phyloP scores from a whole-genome alignment of 2,113 vertebrate genomes.

The Melanerpes aurifrons region DNA sequence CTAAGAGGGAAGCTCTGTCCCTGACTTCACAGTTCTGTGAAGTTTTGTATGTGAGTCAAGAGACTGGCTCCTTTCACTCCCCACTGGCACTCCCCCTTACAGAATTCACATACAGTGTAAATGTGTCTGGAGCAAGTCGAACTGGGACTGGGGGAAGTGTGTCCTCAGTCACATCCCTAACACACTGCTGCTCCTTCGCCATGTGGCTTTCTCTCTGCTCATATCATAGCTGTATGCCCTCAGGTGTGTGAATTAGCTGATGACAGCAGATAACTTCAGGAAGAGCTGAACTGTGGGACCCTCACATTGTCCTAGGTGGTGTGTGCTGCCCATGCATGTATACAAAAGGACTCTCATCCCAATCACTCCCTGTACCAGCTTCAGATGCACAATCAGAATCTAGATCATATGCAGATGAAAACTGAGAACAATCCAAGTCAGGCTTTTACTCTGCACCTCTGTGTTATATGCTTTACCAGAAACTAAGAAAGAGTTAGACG shows the following conservation, averaged over 20 bases:
- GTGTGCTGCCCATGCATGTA: neutral
- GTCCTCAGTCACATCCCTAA: neutral
- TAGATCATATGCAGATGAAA: neutral
- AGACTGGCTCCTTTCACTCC: neutral
- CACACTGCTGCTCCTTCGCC: neutral
- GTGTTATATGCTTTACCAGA: neutral
- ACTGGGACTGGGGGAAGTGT: neutral
- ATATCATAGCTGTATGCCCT: neutral
- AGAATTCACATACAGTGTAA: neutral
- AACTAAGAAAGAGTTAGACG: neutral
- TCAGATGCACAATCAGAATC: neutral
- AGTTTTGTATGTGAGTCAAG: neutral
- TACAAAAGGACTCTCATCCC: neutral
- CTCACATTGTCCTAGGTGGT: neutral
- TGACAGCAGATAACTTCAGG: neutral
- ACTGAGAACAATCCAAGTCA: neutral
- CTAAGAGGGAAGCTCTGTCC: neutral
- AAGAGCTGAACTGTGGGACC: rapidly evolving
- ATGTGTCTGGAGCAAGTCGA: neutral
- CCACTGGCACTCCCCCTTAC: no score
- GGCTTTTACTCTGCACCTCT: neutral
- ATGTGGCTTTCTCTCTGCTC: neutral
- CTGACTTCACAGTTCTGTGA: neutral
- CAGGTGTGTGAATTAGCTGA: neutral
- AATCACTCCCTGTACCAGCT: neutral